A percentile compares a stretch with the other conserved stretches of the same genome.
phyloP scores from a whole-genome alignment of 2,113 vertebrate species.

The Anhinga rufa region DNA sequence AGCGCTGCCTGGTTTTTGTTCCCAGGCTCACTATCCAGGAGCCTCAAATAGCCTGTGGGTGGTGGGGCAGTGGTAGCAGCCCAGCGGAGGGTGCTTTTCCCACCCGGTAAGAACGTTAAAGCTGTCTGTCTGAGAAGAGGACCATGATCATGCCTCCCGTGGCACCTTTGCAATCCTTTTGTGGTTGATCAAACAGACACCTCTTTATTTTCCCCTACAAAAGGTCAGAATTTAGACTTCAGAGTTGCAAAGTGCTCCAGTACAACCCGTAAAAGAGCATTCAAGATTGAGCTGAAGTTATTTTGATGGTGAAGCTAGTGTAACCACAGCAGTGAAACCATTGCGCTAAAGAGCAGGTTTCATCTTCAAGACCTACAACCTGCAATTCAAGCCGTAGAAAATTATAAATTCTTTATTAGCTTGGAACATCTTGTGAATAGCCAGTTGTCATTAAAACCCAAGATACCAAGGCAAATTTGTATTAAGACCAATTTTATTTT shows the following conservation, averaged over 20 bases:
- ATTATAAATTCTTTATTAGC: background rate
- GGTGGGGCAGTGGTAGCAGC: background rate
- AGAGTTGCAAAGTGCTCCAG: background rate
- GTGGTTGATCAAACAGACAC: background rate
- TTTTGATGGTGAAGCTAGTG: too few relatives aligned
- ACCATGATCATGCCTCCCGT: accelerated
- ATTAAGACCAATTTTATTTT: background rate
- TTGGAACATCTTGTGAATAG: background rate
- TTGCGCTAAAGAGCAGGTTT: too few relatives aligned
- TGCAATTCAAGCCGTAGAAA: background rate
- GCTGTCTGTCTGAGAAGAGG: background rate
- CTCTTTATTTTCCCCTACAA: background rate
- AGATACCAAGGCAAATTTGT: background rate
- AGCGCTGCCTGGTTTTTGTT: background rate
- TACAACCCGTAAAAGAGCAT: background rate
- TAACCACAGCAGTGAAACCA: background rate
- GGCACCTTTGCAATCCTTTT: background rate
- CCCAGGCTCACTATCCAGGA: background rate
- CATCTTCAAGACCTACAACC: background rate
- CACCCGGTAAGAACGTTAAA: background rate
- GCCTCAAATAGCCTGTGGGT: background rate
- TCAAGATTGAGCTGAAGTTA: background rate
- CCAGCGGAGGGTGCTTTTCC: too few relatives aligned
- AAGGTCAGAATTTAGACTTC: background rate
- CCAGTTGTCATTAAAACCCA: background rate